Conservation (phyloP, 2,797 vertebrate species). For the Garrulus glandarius region DNA sequence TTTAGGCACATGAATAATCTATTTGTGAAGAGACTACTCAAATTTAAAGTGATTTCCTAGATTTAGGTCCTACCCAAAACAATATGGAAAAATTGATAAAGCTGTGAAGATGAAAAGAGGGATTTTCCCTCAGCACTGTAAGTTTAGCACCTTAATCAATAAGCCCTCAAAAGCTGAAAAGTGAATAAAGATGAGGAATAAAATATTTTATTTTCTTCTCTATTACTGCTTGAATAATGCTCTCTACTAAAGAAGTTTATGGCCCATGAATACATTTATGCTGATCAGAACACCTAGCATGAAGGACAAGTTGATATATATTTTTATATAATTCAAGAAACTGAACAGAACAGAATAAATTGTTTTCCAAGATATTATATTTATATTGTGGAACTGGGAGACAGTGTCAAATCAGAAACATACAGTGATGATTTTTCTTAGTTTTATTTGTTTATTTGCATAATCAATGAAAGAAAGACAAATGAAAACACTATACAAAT, state of each 20-base stretch:
- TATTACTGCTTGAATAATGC: slow-evolving; percentile 21
- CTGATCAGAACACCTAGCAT: not conserved
- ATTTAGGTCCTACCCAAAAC: not conserved
- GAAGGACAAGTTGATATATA: slow-evolving; percentile 33
- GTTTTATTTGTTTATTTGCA: not conserved
- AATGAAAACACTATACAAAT: slow-evolving; percentile 1
- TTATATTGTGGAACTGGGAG: not conserved
- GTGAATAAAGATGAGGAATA: slow-evolving; percentile 15
- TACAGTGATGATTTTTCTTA: not conserved
- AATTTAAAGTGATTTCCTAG: not conserved
- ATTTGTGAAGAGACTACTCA: not conserved
- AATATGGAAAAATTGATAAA: not conserved
- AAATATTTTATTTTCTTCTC: slow-evolving; percentile 33
- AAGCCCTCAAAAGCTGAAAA: slow-evolving; percentile 10
- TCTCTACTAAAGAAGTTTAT: slow-evolving; percentile 14
- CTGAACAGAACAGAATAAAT: not conserved
- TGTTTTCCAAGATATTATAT: not conserved
- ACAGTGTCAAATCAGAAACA: not conserved
- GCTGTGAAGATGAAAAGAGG: not conserved
- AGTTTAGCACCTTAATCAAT: not conserved
- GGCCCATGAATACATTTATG: slow-evolving; percentile 5
- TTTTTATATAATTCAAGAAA: slow-evolving; percentile 40
- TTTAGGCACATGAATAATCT: not conserved
- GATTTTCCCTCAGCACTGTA: not conserved
- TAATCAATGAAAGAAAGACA: not conserved